Evolutionary conservation across 2,113 vertebrate species (phyloP).

Genomic region (Dasyurus viverrinus): DNA sequence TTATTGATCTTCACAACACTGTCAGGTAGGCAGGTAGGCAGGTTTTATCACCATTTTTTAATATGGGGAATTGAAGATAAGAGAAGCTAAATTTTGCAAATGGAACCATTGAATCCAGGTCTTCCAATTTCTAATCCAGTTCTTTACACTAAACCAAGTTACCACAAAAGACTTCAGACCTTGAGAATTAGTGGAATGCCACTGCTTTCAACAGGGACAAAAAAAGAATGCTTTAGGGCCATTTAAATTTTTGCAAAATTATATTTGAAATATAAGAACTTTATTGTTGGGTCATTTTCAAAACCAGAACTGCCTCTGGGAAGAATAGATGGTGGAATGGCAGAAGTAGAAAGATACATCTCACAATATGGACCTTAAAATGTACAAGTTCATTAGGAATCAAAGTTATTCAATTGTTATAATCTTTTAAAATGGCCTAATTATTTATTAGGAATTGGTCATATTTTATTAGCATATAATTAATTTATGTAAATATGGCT

Average conservation of each 20-base stretch:
- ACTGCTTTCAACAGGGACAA: neutral
- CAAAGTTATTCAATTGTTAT: neutral
- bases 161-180: neutral
- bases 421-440: neutral
- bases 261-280: neutral
- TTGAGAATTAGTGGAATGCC: too few species aligned
- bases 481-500: neutral
- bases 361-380: too few species aligned
- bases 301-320: too few species aligned
- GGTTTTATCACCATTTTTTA: neutral
- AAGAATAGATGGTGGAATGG: too few species aligned
- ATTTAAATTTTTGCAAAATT: neutral
- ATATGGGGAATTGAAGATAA: neutral
- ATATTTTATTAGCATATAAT: conserved; percentile 23
- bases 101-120: neutral
- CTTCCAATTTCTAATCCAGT: neutral
- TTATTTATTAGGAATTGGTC: neutral
- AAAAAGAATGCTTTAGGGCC: neutral
- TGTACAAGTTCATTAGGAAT: too few species aligned
- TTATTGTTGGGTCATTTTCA: too few species aligned
- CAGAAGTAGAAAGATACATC: too few species aligned
- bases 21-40: neutral
- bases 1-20: neutral
- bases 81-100: neutral
- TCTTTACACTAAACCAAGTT: neutral